phyloP scores from a whole-genome alignment of 37 sponge, comb jelly and placozoan species.

The Eunapius fragilis region DNA sequence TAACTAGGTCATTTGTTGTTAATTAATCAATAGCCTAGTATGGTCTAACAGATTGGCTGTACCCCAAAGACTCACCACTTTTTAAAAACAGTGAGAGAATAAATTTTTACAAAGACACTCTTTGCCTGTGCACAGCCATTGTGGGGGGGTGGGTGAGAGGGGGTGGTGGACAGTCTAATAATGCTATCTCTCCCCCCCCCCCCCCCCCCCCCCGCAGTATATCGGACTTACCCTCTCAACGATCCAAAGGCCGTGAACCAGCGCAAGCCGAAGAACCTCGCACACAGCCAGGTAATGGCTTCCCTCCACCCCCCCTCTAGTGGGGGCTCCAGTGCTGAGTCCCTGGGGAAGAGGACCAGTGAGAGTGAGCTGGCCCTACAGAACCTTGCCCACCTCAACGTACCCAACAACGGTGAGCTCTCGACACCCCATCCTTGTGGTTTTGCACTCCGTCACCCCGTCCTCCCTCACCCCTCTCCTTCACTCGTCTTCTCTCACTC shows the following conservation, averaged over 20 bases:
- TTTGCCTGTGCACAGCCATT: too few species aligned
- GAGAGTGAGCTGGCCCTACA: conserved; percentile 77
- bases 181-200: too few species aligned
- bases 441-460: too few species aligned
- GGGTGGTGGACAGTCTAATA: too few species aligned
- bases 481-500: neutral
- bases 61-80: too few species aligned
- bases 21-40: too few species aligned
- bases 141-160: too few species aligned
- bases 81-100: too few species aligned
- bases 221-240: conserved; percentile 63
- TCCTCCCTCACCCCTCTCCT: neutral
- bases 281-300: neutral
- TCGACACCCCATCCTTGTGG: too few species aligned
- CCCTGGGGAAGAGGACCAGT: conserved; percentile 10
- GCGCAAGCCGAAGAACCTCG: conserved; percentile 15
- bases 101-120: too few species aligned
- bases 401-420: conserved; percentile 45
- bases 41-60: too few species aligned
- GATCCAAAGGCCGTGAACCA: conserved; percentile 23
- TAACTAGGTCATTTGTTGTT: too few species aligned
- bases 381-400: conserved; percentile 62
- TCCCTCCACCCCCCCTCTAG: neutral
- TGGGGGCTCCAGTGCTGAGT: conserved; percentile 10
- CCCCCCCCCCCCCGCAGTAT: conserved; percentile 37